Percentiles rank a stretch among this genome's conserved stretches.
Conservation (phyloP, 2,797 vertebrate species). For the Lithobates pipiens region DNA sequence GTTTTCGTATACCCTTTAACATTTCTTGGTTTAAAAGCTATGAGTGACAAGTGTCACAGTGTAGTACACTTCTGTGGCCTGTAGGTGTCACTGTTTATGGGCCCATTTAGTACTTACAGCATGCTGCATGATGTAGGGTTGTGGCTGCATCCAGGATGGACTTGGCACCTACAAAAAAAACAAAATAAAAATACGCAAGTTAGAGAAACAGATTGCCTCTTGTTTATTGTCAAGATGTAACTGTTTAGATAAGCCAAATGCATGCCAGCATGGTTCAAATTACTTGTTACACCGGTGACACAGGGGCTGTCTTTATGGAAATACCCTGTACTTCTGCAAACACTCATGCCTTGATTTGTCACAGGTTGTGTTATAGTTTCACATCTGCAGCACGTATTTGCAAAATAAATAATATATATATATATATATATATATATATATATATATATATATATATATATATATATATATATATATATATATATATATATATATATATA, state of each 20-base stretch:
- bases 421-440: too few species aligned
- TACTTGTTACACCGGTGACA: background rate
- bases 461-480: too few species aligned
- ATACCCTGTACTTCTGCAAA: background rate
- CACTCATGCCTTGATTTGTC: too few species aligned
- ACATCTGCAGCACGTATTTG: too few species aligned
- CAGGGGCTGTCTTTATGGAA: background rate
- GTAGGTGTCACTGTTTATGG: background rate
- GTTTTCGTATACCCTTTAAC: too few species aligned
- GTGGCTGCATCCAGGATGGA: conserved; percentile 96
- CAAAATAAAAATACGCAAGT: conserved; percentile 15
- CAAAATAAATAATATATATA: too few species aligned
- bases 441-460: too few species aligned
- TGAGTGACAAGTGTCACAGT: background rate
- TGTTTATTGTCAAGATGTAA: background rate
- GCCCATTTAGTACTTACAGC: conserved; percentile 84
- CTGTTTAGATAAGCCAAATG: background rate
- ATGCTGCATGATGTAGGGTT: conserved; percentile 96
- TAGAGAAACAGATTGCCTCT: background rate
- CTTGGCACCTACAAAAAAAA: conserved; percentile 90
- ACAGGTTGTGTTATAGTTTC: too few species aligned
- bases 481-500: too few species aligned
- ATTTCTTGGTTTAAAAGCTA: too few species aligned
- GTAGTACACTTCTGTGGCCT: background rate
- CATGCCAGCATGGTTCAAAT: background rate